phyloP scores from a whole-genome alignment of 1,140 invertebrate genomes.

The Rhagoletis pomonella region DNA sequence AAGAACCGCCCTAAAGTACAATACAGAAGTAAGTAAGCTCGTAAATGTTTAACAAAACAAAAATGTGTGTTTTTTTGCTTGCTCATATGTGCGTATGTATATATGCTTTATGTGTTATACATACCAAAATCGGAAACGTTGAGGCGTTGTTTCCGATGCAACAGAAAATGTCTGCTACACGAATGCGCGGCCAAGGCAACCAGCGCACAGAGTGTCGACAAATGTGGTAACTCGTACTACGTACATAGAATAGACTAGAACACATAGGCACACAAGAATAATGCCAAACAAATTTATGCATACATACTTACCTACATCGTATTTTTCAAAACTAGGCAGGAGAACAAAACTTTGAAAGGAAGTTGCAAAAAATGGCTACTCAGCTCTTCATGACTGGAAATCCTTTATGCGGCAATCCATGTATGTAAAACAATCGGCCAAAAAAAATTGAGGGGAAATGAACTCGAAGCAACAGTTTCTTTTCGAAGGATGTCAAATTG shows the following conservation, averaged over 20 bases:
- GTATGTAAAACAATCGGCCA: background rate
- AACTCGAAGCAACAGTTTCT: background rate
- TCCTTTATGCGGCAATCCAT: background rate
- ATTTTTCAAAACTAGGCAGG: background rate
- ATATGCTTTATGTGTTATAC: background rate
- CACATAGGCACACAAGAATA: background rate
- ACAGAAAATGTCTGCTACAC: conserved; percentile 21
- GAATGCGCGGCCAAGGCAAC: background rate
- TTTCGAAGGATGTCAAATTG: background rate
- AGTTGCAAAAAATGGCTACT: background rate
- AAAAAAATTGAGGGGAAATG: background rate
- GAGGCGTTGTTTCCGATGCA: conserved; percentile 44
- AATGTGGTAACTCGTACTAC: background rate
- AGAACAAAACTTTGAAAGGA: background rate
- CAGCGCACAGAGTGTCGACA: background rate
- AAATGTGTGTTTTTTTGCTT: background rate
- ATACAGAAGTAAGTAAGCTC: background rate
- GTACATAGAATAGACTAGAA: background rate
- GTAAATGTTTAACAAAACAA: background rate
- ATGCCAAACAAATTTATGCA: background rate
- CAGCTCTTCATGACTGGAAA: background rate
- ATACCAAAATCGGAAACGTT: conserved; percentile 22
- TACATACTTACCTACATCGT: background rate
- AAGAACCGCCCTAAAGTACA: too few relatives aligned
- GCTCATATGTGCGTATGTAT: background rate